These are phyloP conservation scores for Nothobranchius furzeri DNA, from an alignment of 2,113 vertebrate species.

Conservation along the genomic window DNA sequence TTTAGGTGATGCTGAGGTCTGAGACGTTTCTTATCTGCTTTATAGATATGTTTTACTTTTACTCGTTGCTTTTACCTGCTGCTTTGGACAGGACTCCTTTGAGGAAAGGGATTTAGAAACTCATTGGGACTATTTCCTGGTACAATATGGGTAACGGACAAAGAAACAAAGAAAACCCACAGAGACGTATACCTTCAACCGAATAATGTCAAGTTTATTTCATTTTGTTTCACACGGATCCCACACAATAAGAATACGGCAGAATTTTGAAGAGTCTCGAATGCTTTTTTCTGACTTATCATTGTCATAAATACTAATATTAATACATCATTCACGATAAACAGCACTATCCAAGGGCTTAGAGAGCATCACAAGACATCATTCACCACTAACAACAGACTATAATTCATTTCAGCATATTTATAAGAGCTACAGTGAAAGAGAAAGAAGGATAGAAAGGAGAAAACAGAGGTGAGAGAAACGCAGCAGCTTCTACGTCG, in stretches of 20 bases:
- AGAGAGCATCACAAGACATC: constrained; percentile 81
- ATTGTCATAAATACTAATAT: constrained; percentile 81
- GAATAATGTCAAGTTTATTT: constrained; percentile 83
- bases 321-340: constrained; percentile 80
- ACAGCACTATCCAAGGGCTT: constrained; percentile 81
- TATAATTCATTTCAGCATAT: constrained; percentile 80
- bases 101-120: too few relatives aligned
- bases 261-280: constrained; percentile 72
- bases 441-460: constrained; percentile 45
- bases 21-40: too few relatives aligned
- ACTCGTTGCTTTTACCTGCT: too few relatives aligned
- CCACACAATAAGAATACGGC: constrained; percentile 80
- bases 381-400: constrained; percentile 81
- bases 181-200: constrained; percentile 69
- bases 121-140: too few relatives aligned
- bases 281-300: constrained; percentile 68
- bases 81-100: too few relatives aligned
- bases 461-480: constrained; percentile 39
- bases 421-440: constrained; percentile 77
- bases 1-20: too few relatives aligned
- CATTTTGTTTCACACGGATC: constrained; percentile 78
- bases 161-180: constrained; percentile 2
- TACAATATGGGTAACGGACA: too few relatives aligned
- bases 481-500: constrained; percentile 61
- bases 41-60: too few relatives aligned